Evolutionary conservation across 1,140 invertebrate species (phyloP).

Genomic region (Asobara japonica): DNA sequence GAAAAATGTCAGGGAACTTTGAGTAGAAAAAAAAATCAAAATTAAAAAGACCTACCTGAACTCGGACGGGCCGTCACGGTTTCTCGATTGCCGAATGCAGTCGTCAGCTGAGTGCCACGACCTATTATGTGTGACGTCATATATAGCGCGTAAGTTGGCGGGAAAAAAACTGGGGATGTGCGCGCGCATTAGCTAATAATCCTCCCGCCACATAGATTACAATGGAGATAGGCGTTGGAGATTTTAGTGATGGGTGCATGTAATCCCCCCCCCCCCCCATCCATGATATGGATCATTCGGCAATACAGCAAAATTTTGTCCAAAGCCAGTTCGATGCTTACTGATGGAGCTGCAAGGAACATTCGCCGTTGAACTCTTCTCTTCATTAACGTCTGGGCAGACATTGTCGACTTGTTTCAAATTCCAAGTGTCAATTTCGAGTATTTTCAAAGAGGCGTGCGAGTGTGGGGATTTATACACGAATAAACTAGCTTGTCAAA

Average conservation of each 20-base stretch:
- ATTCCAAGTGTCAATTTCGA: too few relatives aligned
- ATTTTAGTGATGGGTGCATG: background rate
- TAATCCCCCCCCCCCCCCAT: background rate
- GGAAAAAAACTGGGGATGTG: conserved; percentile 51
- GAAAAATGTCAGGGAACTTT: background rate
- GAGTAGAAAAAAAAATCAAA: conserved; percentile 3
- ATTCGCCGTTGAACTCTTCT: too few relatives aligned
- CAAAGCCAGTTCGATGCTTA: background rate
- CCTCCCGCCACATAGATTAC: background rate
- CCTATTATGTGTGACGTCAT: conserved; percentile 60
- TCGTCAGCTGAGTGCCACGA: conserved; percentile 54
- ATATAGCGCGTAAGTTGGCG: conserved; percentile 55
- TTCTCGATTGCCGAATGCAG: conserved; percentile 54
- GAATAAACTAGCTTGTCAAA: too few relatives aligned
- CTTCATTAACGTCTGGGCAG: background rate
- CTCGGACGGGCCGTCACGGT: conserved; percentile 37
- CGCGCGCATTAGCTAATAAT: conserved; percentile 51
- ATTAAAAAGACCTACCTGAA: conserved; percentile 45
- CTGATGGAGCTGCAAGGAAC: too few relatives aligned
- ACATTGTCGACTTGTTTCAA: background rate
- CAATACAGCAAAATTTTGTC: background rate
- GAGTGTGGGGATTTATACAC: too few relatives aligned
- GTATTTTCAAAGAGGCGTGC: too few relatives aligned
- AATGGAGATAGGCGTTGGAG: background rate
- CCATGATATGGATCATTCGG: background rate